These are phyloP conservation scores for Melanostigma gelatinosum DNA, from an alignment of 2,113 vertebrate genomes.

Conservation along the genomic window DNA sequence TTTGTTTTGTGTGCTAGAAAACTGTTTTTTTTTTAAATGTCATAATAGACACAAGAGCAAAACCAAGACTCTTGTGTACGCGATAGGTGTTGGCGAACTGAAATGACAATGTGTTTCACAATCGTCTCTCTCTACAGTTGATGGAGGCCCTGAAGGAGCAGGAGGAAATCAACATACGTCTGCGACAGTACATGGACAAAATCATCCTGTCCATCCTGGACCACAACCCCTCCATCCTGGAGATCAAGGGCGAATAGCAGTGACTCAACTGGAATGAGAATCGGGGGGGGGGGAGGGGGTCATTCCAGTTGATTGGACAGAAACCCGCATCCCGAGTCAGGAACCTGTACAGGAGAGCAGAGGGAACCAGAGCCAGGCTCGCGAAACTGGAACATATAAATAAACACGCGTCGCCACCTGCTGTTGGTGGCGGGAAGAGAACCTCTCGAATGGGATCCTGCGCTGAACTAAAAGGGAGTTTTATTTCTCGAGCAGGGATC, in stretches of 20 bases:
- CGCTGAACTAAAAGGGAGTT: constrained; percentile 59
- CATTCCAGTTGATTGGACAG: constrained; percentile 50
- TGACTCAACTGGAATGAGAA: constrained; percentile 51
- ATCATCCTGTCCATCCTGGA: constrained; percentile 97
- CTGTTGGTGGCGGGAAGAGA: constrained; percentile 57
- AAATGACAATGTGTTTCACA: background rate
- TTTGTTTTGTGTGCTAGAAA: background rate
- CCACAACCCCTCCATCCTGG: constrained; percentile 97
- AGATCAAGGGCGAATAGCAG: constrained; percentile 91
- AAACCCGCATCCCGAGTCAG: constrained; percentile 14
- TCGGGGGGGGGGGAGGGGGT: background rate
- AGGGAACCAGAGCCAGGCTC: constrained; percentile 44
- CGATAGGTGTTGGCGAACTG: background rate
- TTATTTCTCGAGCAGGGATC: constrained; percentile 18
- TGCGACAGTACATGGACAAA: constrained; percentile 99
- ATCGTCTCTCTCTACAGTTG: constrained; percentile 81
- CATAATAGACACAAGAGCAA: too few species aligned
- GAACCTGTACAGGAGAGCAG: constrained; percentile 23
- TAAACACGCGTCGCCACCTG: constrained; percentile 63
- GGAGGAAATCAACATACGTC: constrained; percentile 95
- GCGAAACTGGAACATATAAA: constrained; percentile 36
- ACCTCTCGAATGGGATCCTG: constrained; percentile 3
- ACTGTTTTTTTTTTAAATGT: background rate
- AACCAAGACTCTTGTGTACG: background rate
- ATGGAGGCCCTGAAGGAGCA: constrained; percentile 98